Conservation (phyloP, 2,888 invertebrate genomes). For the Caenorhabditis plicata region DNA sequence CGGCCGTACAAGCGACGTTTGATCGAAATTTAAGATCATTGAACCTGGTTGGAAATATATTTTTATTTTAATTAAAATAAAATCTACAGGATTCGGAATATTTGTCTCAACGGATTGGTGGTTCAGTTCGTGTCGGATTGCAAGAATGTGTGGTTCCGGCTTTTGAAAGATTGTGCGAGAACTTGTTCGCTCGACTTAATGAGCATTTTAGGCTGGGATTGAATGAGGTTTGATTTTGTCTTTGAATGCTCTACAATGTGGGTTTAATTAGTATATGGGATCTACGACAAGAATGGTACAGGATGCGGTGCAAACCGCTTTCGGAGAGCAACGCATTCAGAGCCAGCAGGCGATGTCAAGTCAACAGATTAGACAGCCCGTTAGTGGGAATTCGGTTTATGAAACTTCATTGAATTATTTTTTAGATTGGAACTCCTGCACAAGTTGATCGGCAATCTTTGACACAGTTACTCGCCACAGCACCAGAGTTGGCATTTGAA, state of each 20-base stretch:
- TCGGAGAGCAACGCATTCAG: conserved; percentile 15
- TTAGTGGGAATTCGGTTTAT: neutral
- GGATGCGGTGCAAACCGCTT: conserved; percentile 17
- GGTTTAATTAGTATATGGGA: neutral
- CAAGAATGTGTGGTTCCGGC: conserved; percentile 44
- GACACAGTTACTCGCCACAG: conserved; percentile 7
- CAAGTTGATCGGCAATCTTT: neutral
- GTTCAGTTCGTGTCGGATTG: conserved; percentile 4
- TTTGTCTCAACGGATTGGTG: conserved; percentile 21
- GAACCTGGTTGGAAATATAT: too few species aligned
- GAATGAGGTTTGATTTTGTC: conserved; percentile 66
- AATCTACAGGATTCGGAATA: conserved; percentile 16
- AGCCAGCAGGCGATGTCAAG: conserved; percentile 5
- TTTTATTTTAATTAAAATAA: too few species aligned
- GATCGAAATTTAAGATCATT: neutral
- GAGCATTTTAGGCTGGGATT: conserved; percentile 85
- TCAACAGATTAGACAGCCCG: neutral
- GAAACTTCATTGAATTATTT: neutral
- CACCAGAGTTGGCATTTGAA: conserved; percentile 21
- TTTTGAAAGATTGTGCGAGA: conserved; percentile 47
- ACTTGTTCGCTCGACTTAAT: conserved; percentile 84
- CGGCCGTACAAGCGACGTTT: conserved; percentile 2
- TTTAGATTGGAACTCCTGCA: neutral
- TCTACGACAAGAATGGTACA: neutral
- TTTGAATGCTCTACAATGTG: too few species aligned